Evolutionary conservation across 1,140 invertebrate genomes (phyloP), one percentile per base, ranked within the genome.

Genomic region (Drosophila kepulauana): DNA sequence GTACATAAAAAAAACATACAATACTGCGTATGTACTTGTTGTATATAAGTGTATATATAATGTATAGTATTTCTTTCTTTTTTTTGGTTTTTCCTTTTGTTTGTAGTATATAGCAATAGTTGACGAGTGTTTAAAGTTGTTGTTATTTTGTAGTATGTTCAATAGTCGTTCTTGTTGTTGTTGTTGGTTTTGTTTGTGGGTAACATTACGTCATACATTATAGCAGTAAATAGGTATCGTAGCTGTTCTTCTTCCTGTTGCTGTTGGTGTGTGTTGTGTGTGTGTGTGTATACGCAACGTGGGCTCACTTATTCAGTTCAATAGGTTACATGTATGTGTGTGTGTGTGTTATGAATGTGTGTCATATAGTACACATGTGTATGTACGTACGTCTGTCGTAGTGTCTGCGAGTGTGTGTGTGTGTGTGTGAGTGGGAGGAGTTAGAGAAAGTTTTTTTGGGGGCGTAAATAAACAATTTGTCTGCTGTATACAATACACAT

Each of bases 171-270:
- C 35, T 46, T 69, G 49, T 64, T 67, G 56, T 67, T 80, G 20
- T 64, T 79, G 61, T 77, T 75, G 62, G 81, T 75, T 52, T 82
- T 73, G 46, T 72, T 78, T 66, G 80, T 87, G 84, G 80, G 80
- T 88, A 75, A 88, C 72, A 88, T 88, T 87, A 80, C 69, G 80
- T 87, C 73, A 79, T 82, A 88, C 77, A 88, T 84, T 75, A 84
- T 75, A 84, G 77, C 77, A 84, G 77, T 82, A 84, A 84, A 87
- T 88, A 88, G 84, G 85, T 88, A 88, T 88, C 80, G 77, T 88
- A 84, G 85, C 74, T 81, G 84, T 88, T 87, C 30, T 72, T 74
- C 28, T 73, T 70, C 28, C 43, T 51, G n/a, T 35, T 57, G 43
- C 43, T 51, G n/a, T 35, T 57, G 43, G 30, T 66, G 43, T 25